phyloP scores from a whole-genome alignment of 2,797 vertebrate species.

The Mormyrus hasselquistii region DNA sequence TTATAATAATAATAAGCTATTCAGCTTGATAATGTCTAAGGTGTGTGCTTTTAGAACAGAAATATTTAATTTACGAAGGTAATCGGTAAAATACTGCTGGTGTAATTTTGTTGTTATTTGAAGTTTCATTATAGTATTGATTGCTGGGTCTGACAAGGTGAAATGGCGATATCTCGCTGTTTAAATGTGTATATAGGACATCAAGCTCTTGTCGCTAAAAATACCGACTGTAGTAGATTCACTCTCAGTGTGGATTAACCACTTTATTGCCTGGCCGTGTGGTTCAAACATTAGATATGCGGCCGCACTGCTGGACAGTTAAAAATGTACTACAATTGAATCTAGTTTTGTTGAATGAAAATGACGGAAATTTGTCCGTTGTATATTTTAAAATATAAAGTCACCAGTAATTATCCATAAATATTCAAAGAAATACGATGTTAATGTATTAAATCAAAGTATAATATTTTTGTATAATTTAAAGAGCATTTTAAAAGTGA shows the following conservation, averaged over 20 bases:
- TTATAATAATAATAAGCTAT: background rate
- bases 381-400: background rate
- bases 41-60: background rate
- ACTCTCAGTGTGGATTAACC: constrained; percentile 33
- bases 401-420: background rate
- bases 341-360: background rate
- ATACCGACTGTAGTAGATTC: constrained; percentile 43
- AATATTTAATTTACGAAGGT: background rate
- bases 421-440: background rate
- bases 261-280: constrained; percentile 21
- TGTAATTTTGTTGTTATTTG: background rate
- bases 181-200: constrained; percentile 43
- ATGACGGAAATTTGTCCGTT: background rate
- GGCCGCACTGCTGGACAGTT: background rate
- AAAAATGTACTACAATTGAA: background rate
- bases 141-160: background rate
- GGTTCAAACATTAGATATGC: background rate
- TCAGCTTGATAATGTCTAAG: background rate
- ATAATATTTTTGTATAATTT: background rate
- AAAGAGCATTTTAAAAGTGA: background rate
- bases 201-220: constrained; percentile 40
- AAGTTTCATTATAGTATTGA: background rate
- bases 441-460: background rate
- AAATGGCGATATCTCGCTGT: constrained; percentile 12
- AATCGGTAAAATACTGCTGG: background rate